These are phyloP conservation scores for Drosophila planitibia DNA, from an alignment of 2,888 invertebrate genomes.

Conservation along the genomic window DNA sequence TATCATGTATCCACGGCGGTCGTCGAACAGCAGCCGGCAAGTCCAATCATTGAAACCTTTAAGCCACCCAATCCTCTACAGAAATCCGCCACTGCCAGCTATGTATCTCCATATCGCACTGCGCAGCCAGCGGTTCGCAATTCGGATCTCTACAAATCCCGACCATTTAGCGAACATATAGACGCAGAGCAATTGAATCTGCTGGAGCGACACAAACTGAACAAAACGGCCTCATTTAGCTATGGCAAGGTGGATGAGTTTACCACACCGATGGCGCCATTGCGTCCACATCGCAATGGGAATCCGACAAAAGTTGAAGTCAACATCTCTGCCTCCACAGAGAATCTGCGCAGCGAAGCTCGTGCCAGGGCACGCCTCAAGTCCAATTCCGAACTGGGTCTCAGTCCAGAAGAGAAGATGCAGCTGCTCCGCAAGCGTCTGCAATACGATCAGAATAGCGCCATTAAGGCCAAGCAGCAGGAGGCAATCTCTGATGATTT, in stretches of 20 bases:
- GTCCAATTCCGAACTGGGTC: constrained; percentile 90
- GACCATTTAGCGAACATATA: constrained; percentile 84
- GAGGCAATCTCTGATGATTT: constrained; percentile 39
- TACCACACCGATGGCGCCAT: constrained; percentile 49
- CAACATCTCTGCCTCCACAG: constrained; percentile 83
- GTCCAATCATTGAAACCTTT: constrained; percentile 39
- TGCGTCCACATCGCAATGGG: constrained; percentile 42
- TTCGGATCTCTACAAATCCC: constrained; percentile 74
- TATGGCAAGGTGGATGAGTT: constrained; percentile 59
- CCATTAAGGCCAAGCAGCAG: constrained; percentile 48
- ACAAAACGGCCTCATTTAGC: constrained; percentile 84
- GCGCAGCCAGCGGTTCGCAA: constrained; percentile 55
- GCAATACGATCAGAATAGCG: constrained; percentile 71
- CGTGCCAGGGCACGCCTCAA: constrained; percentile 89
- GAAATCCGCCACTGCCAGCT: constrained; percentile 74
- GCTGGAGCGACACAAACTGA: constrained; percentile 79
- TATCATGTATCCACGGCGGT: constrained; percentile 82
- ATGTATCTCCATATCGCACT: constrained; percentile 77
- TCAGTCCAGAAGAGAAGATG: constrained; percentile 90
- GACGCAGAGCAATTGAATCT: constrained; percentile 71
- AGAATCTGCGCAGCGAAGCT: constrained; percentile 88
- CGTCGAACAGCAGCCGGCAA: constrained; percentile 36
- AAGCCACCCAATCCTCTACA: constrained; percentile 71
- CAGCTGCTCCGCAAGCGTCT: constrained; percentile 86
- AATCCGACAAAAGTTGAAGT: constrained; percentile 24